Conservation (phyloP, 2,113 vertebrate genomes). For the Cavia aperea region DNA sequence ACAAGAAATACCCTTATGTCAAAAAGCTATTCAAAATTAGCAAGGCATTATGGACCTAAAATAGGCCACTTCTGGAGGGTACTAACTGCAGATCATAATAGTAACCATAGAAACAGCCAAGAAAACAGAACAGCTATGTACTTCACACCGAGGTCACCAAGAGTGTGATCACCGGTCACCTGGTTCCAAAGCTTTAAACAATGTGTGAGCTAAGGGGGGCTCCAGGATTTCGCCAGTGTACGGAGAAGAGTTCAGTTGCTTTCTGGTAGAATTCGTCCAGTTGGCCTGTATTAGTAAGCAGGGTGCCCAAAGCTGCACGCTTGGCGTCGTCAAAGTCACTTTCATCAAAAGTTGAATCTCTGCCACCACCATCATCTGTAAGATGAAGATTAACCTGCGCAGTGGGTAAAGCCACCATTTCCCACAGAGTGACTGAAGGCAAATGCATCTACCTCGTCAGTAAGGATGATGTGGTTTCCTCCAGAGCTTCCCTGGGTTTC, state of each 20-base stretch:
- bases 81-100: not conserved
- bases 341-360: slow-evolving; percentile 71
- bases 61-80: not conserved
- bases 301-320: slow-evolving; percentile 83
- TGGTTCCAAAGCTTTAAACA: slow-evolving; percentile 77
- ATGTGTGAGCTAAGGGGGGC: slow-evolving; percentile 80
- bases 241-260: slow-evolving; percentile 87
- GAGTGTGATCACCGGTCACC: slow-evolving; percentile 42
- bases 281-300: slow-evolving; percentile 81
- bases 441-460: too few species aligned
- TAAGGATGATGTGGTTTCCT: too few species aligned
- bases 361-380: too few species aligned
- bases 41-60: slow-evolving; percentile 15
- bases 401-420: too few species aligned
- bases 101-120: not conserved
- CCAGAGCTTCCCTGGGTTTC: too few species aligned
- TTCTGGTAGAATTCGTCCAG: slow-evolving; percentile 80
- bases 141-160: not conserved
- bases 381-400: too few species aligned
- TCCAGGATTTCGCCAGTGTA: slow-evolving; percentile 85
- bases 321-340: slow-evolving; percentile 87
- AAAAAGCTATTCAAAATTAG: slow-evolving; percentile 40
- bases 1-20: not conserved
- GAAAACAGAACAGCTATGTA: not conserved
- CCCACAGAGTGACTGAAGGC: too few species aligned